Base-by-base conservation (phyloP, 2,888 invertebrate genomes). In the Tridacna gigas region DNA sequence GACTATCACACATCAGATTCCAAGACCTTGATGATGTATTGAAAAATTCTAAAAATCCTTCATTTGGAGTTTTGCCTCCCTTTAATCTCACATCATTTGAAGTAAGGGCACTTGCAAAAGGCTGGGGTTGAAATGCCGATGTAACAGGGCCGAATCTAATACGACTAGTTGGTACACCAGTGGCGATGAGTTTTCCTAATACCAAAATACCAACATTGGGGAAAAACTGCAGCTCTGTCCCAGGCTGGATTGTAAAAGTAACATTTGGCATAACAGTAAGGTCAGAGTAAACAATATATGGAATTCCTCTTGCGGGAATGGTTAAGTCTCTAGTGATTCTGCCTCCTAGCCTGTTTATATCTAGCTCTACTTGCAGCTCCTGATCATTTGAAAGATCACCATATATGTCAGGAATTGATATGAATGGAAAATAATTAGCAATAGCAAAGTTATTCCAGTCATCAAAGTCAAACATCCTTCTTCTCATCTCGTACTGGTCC, bases 381-480 rank as follows among this genome's bases (percentile, higher is more conserved):
- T 81, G 81, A 25, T 91, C 94, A 37, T 87, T 86, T 1, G 92
- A 86, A 13, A 91, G 48, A 22, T 86, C 81, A n/a, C 93, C 90
- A 22, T 89, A 85, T 48, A 91, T 88, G 66, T 89, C 82, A 37
- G 89, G 87, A 15, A 97, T 97, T 0, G 97, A 96, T 80, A 99
- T 96, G 94, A 97, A 99, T 0, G 99, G 99, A 78, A 97, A 96
- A 94, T 97, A 99, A 20, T 97, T 96, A 0, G 99, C 99, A 76
- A 99, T 96, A 0, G 99, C 99, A 94, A 98, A 98, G 95, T 98
- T 98, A 94, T 99, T 99, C 99, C 99, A 99, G 94, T 99, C 99
- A 94, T 99, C 99, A 95, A 99, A 99, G 95, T 99, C 99, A 94
- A 99, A 99, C 91, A 99, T 98, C 93, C 97, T 96, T 75, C 96